phyloP scores from a whole-genome alignment of 2,888 invertebrate genomes.

The Harmothoe impar region DNA sequence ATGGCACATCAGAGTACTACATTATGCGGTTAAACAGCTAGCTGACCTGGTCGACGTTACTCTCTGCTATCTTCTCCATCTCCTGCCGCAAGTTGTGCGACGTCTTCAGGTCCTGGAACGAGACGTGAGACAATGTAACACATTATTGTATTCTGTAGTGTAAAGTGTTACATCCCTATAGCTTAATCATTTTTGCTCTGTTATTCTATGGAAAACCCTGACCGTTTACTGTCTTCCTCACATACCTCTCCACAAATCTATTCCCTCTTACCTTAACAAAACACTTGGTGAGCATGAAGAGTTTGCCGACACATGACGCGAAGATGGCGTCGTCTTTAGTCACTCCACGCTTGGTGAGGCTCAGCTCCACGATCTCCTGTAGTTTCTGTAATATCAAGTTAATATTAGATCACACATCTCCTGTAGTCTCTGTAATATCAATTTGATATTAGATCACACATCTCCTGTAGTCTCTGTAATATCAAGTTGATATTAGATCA shows the following conservation, averaged over 20 bases:
- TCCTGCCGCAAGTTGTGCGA: slow-evolving; percentile 61
- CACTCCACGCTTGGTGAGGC: slow-evolving; percentile 30
- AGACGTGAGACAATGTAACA: neutral
- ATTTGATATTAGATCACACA: neutral
- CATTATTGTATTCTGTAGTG: neutral
- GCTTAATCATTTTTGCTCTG: no score
- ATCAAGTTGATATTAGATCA: neutral
- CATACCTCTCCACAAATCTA: no score
- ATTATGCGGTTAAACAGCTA: no score
- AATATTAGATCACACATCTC: neutral
- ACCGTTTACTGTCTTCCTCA: no score
- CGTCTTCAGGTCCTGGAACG: slow-evolving; percentile 58
- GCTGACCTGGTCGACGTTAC: slow-evolving; percentile 56
- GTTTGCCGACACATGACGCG: neutral
- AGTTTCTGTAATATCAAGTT: slow-evolving; percentile 49
- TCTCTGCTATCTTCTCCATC: slow-evolving; percentile 57
- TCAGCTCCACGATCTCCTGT: slow-evolving; percentile 27
- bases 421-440: slow-evolving; percentile 45
- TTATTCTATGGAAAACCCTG: no score
- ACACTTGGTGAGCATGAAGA: slow-evolving; percentile 59
- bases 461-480: slow-evolving; percentile 53
- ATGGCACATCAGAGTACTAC: no score
- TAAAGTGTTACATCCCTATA: neutral
- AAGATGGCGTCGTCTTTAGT: slow-evolving; percentile 45
- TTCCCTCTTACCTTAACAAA: slow-evolving; percentile 44